Percentiles rank a stretch among this genome's conserved stretches.
Conservation (phyloP, 2,888 invertebrate genomes). For the Pelosia muscerda region DNA sequence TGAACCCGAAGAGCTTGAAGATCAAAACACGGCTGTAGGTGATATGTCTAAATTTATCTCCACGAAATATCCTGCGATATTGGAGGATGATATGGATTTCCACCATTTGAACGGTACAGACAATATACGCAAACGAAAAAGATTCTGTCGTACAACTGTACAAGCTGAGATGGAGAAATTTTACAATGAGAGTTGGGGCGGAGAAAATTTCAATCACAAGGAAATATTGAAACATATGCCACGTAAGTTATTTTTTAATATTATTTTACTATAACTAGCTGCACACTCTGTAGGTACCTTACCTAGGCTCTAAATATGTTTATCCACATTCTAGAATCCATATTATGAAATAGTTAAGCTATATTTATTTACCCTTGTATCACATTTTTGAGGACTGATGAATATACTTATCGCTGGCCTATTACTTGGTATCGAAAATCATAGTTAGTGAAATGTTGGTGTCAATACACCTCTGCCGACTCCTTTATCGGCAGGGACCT, state of each 20-base stretch:
- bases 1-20: constrained; percentile 61
- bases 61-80: constrained; percentile 78
- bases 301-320: not conserved
- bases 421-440: too few species aligned
- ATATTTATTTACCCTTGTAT: too few species aligned
- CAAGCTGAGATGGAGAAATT: constrained; percentile 88
- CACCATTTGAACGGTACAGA: constrained; percentile 79
- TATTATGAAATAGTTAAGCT: not conserved
- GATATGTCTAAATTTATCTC: constrained; percentile 71
- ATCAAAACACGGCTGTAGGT: constrained; percentile 46
- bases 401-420: too few species aligned
- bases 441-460: too few species aligned
- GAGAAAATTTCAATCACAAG: constrained; percentile 87
- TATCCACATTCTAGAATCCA: not conserved
- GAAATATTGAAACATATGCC: constrained; percentile 88
- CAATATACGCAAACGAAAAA: constrained; percentile 66
- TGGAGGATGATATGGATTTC: constrained; percentile 79
- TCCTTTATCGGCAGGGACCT: too few species aligned
- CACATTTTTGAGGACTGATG: too few species aligned
- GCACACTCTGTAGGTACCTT: not conserved
- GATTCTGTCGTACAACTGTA: constrained; percentile 75
- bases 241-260: constrained; percentile 81
- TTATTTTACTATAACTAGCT: not conserved
- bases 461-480: too few species aligned
- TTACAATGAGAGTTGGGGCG: constrained; percentile 89